phyloP scores from a whole-genome alignment of 2,113 vertebrate species.

The Athene cunicularia region DNA sequence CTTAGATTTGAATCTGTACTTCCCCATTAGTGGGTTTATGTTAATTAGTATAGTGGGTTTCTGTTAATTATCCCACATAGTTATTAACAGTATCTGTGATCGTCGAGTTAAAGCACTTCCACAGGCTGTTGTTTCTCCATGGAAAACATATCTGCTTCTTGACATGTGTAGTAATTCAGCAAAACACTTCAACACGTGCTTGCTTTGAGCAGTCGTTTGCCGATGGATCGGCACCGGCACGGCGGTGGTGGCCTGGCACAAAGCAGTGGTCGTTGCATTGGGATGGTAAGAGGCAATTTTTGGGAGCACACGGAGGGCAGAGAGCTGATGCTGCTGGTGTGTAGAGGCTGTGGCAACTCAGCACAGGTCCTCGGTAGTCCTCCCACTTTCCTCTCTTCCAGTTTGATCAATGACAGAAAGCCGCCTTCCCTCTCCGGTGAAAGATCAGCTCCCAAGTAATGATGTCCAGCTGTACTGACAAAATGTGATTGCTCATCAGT shows the following conservation, averaged over 20 bases:
- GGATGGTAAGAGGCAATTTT: neutral
- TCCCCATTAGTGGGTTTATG: fast-evolving
- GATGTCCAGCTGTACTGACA: conserved; percentile 50
- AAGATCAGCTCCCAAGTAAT: neutral
- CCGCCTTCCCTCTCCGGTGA: neutral
- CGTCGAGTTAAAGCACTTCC: neutral
- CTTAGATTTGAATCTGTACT: neutral
- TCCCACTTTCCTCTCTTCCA: neutral
- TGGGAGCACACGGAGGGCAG: fast-evolving
- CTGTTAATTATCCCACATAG: neutral
- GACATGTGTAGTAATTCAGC: neutral
- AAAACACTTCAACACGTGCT: neutral
- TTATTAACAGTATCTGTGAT: neutral
- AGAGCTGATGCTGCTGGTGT: neutral
- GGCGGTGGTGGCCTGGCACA: fast-evolving
- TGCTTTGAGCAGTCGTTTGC: fast-evolving
- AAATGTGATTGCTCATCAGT: conserved; percentile 55
- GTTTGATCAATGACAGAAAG: neutral
- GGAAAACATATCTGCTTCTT: neutral
- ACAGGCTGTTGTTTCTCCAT: neutral
- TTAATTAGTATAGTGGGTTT: neutral
- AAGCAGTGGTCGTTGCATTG: fast-evolving
- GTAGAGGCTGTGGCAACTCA: neutral
- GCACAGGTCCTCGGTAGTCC: neutral
- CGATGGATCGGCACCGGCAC: fast-evolving